A percentile compares a stretch with the other conserved stretches of the same genome.
Conservation (phyloP, 2,797 vertebrate species). For the Sebastes itinus region DNA sequence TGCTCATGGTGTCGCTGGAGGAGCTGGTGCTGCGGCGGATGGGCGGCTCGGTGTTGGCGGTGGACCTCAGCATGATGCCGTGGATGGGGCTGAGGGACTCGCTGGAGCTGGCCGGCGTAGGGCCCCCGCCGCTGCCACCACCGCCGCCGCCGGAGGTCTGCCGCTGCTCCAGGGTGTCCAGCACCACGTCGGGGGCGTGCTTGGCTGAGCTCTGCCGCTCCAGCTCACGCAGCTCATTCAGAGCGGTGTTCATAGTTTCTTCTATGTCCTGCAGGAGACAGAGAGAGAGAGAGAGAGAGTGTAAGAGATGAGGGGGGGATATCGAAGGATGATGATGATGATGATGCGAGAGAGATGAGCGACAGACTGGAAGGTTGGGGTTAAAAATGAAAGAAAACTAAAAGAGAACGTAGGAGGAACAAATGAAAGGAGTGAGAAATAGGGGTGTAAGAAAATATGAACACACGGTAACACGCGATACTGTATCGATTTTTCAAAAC, state of each 20-base stretch:
- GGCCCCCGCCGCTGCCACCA: slow-evolving; percentile 78
- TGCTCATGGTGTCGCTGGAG: slow-evolving; percentile 94
- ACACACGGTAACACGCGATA: too few relatives aligned
- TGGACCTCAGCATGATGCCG: slow-evolving; percentile 74
- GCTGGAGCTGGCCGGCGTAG: slow-evolving; percentile 81
- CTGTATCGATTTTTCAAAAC: too few relatives aligned
- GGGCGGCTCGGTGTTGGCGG: slow-evolving; percentile 84
- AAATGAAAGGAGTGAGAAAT: neutral
- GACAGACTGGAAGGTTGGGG: neutral
- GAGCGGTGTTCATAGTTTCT: slow-evolving; percentile 97
- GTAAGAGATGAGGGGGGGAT: neutral
- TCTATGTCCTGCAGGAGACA: slow-evolving; percentile 91
- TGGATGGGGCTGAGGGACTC: slow-evolving; percentile 87
- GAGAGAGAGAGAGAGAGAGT: neutral
- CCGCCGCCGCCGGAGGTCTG: slow-evolving; percentile 79
- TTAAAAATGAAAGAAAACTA: neutral
- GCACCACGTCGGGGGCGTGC: slow-evolving; percentile 96
- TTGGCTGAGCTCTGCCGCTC: slow-evolving; percentile 96
- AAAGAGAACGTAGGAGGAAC: neutral
- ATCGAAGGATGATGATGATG: neutral
- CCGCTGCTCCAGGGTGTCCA: slow-evolving; percentile 96
- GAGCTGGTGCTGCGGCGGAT: slow-evolving; percentile 93
- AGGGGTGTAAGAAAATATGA: too few relatives aligned
- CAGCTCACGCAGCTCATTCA: slow-evolving; percentile 96
- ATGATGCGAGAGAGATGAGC: neutral